Evolutionary conservation across 2,797 vertebrate genomes (phyloP), one percentile per base, ranked within the genome.

Genomic region (Xenopus petersii): DNA sequence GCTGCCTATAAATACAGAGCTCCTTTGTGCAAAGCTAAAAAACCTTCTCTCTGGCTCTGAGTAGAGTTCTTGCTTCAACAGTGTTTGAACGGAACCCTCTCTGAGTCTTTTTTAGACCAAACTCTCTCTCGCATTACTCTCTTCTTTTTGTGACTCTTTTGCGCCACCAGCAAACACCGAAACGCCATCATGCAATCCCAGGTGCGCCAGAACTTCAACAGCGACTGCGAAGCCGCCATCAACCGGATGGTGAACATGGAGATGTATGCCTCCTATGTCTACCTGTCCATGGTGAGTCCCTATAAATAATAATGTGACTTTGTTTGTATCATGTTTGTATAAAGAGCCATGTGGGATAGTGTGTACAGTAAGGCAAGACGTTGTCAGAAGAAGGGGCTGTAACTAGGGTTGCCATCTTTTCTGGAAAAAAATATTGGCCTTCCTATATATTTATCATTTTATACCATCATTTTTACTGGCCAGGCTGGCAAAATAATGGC

Each of bases 231-330:
- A 75, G 92, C 89, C 71, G 91, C 93, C 74, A 61, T 95, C 80
- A 94, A 95, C 87, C 86, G 87, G 21, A 93, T 93, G 92, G 69
- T 92, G 16, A 95, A 94, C 86, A 84, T 94, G 93, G 93, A 91
- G 90, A 71, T 93, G 33, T 89, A 83, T 8, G 87, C 90, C 4
- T 92, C 89, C 0, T 95, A 94, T 83, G 90, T 88, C 61, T 95
- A 94, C 82, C 91, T 90, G 0, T 94, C 93, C 1, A 93, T 94
- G 93, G 93, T 92, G 48, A 88, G 88, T 58, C 16, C 10, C 26
- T 42, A 5, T 30, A 42, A 42, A 9, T 6, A 42, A 42, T 5
- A 42, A 42, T 42, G 33, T 10, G 13, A 13, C 9, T 10, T 17
- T 6, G 26, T 4, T 2, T 30, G 36, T 6, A 42, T 6, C 36